Conservation (phyloP, 2,113 vertebrate genomes). For the Syngnathoides biaculeatus region DNA sequence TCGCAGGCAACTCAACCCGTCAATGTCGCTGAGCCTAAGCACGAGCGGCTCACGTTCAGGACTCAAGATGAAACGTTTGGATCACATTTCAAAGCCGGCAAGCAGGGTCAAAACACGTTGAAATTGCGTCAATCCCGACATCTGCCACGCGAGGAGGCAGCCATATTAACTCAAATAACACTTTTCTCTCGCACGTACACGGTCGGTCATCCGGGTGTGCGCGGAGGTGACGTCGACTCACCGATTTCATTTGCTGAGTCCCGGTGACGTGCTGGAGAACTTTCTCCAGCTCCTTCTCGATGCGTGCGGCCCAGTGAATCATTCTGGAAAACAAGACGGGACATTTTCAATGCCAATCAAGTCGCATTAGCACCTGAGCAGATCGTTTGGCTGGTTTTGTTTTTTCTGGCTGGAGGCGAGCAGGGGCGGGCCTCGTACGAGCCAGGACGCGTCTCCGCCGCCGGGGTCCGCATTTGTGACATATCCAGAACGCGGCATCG, state of each 20-base stretch:
- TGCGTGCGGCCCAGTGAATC: slow-evolving; percentile 80
- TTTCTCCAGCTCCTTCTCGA: slow-evolving; percentile 81
- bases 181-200: neutral
- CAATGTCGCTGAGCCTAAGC: slow-evolving; percentile 36
- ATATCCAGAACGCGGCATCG: neutral
- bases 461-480: neutral
- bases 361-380: slow-evolving; percentile 16
- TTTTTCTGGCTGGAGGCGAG: slow-evolving; percentile 20
- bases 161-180: slow-evolving; percentile 7
- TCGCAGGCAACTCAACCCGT: too few species aligned
- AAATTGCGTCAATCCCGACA: slow-evolving; percentile 56
- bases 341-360: slow-evolving; percentile 27
- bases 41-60: slow-evolving; percentile 35
- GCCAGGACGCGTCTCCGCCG: neutral
- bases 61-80: slow-evolving; percentile 57
- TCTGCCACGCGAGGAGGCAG: slow-evolving; percentile 38
- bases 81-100: slow-evolving; percentile 54
- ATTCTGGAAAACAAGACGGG: slow-evolving; percentile 62
- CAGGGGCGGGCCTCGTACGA: neutral
- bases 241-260: slow-evolving; percentile 76
- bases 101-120: slow-evolving; percentile 41
- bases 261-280: slow-evolving; percentile 79
- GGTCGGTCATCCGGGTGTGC: slow-evolving; percentile 2
- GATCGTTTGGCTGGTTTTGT: neutral
- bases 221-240: slow-evolving; percentile 61